Evolutionary conservation across 1,140 invertebrate species (phyloP), one percentile per base, ranked within the genome.

Genomic region (Drosophila nasuta): DNA sequence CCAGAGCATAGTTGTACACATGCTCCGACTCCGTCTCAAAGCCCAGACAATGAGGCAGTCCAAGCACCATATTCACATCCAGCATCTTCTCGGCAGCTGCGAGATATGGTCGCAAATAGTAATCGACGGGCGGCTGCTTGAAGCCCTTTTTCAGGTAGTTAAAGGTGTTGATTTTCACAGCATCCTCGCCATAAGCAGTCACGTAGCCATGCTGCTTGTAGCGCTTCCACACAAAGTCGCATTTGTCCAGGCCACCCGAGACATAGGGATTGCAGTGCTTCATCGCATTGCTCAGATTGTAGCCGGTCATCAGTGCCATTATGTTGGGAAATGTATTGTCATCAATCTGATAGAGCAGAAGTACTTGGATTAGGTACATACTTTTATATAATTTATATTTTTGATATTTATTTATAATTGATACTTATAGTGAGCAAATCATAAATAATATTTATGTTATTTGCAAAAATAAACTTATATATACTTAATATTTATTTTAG

Each of bases 251-350:
- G 11, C 92, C 93, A 41, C 93, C 93, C 0, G 92, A 68, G 35
- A 82, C 83, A 59, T 86, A 93, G 2, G 95, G 94, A 60, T 93
- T 91, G 79, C 95, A 96, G 76, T 93, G 88, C 11, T 88, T 67
- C 66, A 93, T 91, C 11, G 94, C 92, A 70, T 93, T 92, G 10
- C 79, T 76, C 54, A 93, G 82, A 90, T 91, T 95, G 48, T 94
- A 93, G 1, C 96, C 97, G 1, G 95, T 96, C 20, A 97, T 92
- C 3, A 96, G 92, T 0, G 96, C 95, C 94, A 97, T 96, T 17
- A 97, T 83, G 91, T 97, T 97, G 0, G 96, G 96, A 87, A 96
- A 97, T 1, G 96, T 97, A 76, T 97, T 97, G 77, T 96, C 96
- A 1, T 94, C 96, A 70, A 94, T 92, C 94, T 94, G 83, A 33